Evolutionary conservation across 2,113 vertebrate species (phyloP), one percentile per base, ranked within the genome.

Genomic region (Chunga burmeisteri): DNA sequence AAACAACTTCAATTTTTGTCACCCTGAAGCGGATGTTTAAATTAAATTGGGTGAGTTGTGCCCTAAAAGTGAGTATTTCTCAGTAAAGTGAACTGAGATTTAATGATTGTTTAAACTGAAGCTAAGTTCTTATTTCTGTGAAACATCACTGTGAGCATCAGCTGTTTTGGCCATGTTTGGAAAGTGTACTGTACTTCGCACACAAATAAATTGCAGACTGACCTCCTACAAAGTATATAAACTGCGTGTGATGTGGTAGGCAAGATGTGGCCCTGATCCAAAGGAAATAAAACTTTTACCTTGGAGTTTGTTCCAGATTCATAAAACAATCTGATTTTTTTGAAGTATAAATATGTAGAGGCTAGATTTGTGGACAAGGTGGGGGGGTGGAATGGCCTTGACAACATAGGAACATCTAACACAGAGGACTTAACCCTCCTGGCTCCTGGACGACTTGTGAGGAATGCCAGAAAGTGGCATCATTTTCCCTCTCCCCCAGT

Each of bases 291-390:
- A 88, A 70, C 20, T 63, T 77, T 74, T 42, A 44, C 55, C 67
- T 81, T 95, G 86, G 82, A 93, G 38, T 92, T 92, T 95, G 65
- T 21, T 91, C 83, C n/a, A 74, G 68, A 44, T 26, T 78, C 55
- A 75, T 83, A 66, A 88, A 95, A 20, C 7, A 65, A 42, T 7
- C 10, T 22, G 13, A 11, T 26, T 40, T 74, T 71, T 84, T 47
- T 55, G 0, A 78, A 62, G 50, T 34, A 23, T 16, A n/a, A 49
- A 26, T 70, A 15, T 0, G 1, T 34, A 40, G 18, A 68, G n/a
- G 11, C 5, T 38, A 65, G 13, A 36, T 81, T 68, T 56, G 47
- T 16, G 14, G 55, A 11, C 6, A 5, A 14, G 18, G 0, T 38
- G 11, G 13, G 34, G 47, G 21, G 5, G 4, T 25, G 22, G 29